These are phyloP conservation scores for Cephus sareptanus DNA, from an alignment of 2,888 invertebrate genomes.

Conservation along the genomic window DNA sequence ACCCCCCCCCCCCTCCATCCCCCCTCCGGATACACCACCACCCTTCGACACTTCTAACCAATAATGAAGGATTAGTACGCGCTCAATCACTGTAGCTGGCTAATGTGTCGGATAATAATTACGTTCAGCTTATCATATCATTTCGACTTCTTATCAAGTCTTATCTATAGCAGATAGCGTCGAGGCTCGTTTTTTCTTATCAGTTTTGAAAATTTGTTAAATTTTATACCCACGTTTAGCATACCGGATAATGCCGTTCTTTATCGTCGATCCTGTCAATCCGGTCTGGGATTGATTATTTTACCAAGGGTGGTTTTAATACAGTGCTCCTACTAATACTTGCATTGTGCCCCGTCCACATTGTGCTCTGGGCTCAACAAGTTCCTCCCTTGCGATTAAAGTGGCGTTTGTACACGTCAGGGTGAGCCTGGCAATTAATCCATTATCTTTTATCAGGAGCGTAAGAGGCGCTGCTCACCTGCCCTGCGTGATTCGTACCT, in stretches of 20 bases:
- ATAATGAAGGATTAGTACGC: slow-evolving; percentile 28
- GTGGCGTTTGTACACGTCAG: slow-evolving; percentile 4
- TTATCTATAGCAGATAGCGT: not conserved
- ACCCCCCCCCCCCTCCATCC: too few relatives aligned
- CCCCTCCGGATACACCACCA: not conserved
- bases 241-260: not conserved
- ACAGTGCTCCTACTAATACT: slow-evolving; percentile 23
- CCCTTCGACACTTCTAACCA: not conserved
- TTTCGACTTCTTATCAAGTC: not conserved
- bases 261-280: not conserved
- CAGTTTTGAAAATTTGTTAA: not conserved
- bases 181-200: not conserved
- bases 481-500: slow-evolving; percentile 1
- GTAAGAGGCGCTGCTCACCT: slow-evolving; percentile 2
- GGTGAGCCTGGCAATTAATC: slow-evolving; percentile 5
- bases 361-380: slow-evolving; percentile 36
- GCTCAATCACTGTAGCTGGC: slow-evolving; percentile 30
- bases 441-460: slow-evolving; percentile 7
- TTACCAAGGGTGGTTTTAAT: not conserved
- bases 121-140: not conserved
- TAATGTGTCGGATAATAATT: not conserved
- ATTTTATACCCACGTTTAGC: not conserved
- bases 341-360: slow-evolving; percentile 28
- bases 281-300: not conserved
- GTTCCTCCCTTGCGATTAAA: slow-evolving; percentile 28